Evolutionary conservation across 2,797 vertebrate species (phyloP).

Genomic region (Masticophis lateralis): DNA sequence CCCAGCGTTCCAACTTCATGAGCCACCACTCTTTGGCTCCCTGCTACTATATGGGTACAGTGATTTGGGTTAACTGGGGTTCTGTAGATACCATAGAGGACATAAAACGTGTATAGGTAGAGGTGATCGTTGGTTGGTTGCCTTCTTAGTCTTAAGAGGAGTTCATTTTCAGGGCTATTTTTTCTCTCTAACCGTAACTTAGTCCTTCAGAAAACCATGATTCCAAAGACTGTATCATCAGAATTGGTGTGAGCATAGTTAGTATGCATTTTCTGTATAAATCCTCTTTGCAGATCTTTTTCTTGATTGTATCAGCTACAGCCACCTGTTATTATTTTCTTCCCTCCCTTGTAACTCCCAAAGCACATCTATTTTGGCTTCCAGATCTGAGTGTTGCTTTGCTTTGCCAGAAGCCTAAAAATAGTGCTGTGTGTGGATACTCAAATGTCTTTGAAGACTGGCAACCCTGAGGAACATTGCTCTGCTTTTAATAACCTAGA

Average conservation of each 20-base stretch:
- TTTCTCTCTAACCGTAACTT: background rate
- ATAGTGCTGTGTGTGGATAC: background rate
- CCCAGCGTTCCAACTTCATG: background rate
- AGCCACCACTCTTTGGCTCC: background rate
- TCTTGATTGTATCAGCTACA: background rate
- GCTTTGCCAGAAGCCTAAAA: background rate
- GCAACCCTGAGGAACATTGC: background rate
- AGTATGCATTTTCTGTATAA: background rate
- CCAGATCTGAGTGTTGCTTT: background rate
- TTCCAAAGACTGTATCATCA: background rate
- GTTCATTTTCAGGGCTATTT: background rate
- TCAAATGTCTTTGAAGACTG: background rate
- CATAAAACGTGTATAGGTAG: background rate
- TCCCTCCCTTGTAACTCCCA: background rate
- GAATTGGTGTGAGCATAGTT: background rate
- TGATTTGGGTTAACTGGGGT: background rate
- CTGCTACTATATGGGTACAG: background rate
- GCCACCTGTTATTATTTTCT: background rate
- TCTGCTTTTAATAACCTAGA: background rate
- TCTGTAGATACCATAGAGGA: background rate
- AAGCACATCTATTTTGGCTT: background rate
- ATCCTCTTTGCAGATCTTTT: background rate
- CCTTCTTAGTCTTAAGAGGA: background rate
- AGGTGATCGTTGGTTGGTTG: background rate
- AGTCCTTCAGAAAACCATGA: no score